Conservation (phyloP, 2,888 invertebrate species). For the Apamea sordens region DNA sequence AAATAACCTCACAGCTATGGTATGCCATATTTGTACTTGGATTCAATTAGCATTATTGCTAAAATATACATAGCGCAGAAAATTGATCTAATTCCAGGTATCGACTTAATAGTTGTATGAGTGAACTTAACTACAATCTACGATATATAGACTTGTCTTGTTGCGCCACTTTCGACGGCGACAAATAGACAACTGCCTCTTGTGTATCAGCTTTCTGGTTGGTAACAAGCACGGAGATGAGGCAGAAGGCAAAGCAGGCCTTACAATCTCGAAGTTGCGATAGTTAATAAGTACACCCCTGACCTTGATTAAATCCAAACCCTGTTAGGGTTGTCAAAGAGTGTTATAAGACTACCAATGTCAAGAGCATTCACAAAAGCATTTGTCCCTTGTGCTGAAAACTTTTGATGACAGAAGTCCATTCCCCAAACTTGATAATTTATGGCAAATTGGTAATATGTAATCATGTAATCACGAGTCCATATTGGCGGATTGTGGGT, state of each 20-base stretch:
- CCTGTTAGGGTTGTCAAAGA: background rate
- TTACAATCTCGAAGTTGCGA: background rate
- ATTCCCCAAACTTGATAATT: background rate
- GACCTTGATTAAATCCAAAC: background rate
- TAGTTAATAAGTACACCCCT: background rate
- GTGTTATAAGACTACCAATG: background rate
- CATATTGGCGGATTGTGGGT: background rate
- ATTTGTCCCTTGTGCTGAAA: background rate
- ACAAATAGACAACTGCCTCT: conserved; percentile 41
- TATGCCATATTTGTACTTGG: background rate
- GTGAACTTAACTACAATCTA: conserved; percentile 33
- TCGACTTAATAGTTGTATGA: conserved; percentile 13
- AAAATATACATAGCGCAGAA: conserved; percentile 44
- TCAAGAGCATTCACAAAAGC: background rate
- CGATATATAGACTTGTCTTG: conserved; percentile 31
- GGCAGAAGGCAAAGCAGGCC: conserved; percentile 17
- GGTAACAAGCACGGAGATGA: background rate
- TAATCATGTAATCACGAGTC: background rate
- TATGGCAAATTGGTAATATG: background rate
- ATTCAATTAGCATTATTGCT: conserved; percentile 31
- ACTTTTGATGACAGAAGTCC: background rate
- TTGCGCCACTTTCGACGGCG: conserved; percentile 65
- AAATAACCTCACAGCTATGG: background rate
- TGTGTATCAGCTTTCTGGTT: conserved; percentile 45
- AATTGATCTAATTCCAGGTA: conserved; percentile 22